Evolutionary conservation across 2,113 vertebrate species (phyloP), one percentile per base, ranked within the genome.

Genomic region (Corvus moneduloides): DNA sequence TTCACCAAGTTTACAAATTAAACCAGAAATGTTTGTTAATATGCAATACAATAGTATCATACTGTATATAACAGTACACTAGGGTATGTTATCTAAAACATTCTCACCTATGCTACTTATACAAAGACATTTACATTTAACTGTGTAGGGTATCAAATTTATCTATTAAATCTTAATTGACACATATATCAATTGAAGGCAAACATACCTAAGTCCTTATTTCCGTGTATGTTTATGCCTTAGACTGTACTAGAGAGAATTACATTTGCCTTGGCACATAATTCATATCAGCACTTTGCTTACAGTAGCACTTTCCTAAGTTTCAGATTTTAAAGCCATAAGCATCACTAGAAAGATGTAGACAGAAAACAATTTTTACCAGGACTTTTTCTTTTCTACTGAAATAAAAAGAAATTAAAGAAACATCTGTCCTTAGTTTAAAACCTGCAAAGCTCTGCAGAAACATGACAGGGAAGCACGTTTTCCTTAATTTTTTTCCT

Each of bases 291-390:
- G 76, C 73, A 91, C 55, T 89, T 93, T 71, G 80, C 71, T 93
- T 92, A 92, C 51, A 95, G 95, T 28, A 82, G 82, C 82, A 91
- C 28, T 93, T 97, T 94, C 84, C 77, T 32, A 93, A 93, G 72
- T 94, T 96, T 85, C 77, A 96, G 85, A 93, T 97, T 96, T 94
- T 95, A 96, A 95, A 96, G 69, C 16, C 9, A 21, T 52, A 75
- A 86, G 52, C 32, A 84, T 55, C 67, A 41, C n/a, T 54, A 56
- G 26, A 83, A 91, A 77, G 20, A 84, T 56, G 32, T 27, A 84
- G 55, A 16, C 32, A 84, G 28, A 61, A 93, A 59, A 66, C 30
- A 26, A 13, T 46, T 71, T 87, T 94, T 76, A 85, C 41, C 30
- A 68, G 27, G 15, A 62, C 21, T 84, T n/a, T 54, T 72, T 85